Evolutionary conservation across 2,888 invertebrate genomes (phyloP).

Genomic region (Cryptocephalus primarius): DNA sequence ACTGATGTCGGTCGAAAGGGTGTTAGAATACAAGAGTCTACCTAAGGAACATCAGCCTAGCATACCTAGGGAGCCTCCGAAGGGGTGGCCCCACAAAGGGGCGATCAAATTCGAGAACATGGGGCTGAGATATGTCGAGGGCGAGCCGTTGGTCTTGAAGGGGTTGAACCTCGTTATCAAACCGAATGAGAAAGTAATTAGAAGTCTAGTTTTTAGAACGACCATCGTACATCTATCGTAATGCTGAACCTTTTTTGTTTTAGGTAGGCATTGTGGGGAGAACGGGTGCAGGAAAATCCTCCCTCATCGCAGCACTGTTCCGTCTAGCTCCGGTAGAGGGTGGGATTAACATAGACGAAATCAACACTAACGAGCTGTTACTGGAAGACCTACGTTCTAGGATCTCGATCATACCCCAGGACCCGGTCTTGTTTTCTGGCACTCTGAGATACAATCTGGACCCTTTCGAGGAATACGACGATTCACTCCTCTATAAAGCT

Average conservation of each 20-base stretch:
- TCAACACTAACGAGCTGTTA: conserved; percentile 47
- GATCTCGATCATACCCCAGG: conserved; percentile 49
- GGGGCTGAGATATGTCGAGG: conserved; percentile 53
- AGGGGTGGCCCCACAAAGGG: conserved; percentile 57
- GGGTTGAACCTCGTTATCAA: conserved; percentile 57
- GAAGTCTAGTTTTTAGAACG: no score
- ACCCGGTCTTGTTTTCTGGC: conserved; percentile 49
- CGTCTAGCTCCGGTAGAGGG: conserved; percentile 63
- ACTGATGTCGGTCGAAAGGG: conserved; percentile 72
- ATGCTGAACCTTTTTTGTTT: conserved; percentile 9
- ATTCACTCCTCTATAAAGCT: conserved; percentile 57
- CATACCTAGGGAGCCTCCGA: conserved; percentile 41
- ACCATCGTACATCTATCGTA: no score
- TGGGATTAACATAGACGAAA: conserved; percentile 57
- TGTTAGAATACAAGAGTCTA: conserved; percentile 70
- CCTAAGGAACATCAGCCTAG: conserved; percentile 46
- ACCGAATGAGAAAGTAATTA: conserved; percentile 53
- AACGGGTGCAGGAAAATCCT: conserved; percentile 78
- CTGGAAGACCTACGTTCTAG: conserved; percentile 43
- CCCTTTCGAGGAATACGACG: conserved; percentile 60
- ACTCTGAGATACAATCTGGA: conserved; percentile 59
- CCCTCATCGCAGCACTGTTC: conserved; percentile 67
- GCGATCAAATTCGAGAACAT: conserved; percentile 50
- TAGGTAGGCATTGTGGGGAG: conserved; percentile 74
- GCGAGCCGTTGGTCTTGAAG: conserved; percentile 57